Evolutionary conservation across 1,140 invertebrate species (phyloP).

Genomic region (Rhynchophorus ferrugineus): DNA sequence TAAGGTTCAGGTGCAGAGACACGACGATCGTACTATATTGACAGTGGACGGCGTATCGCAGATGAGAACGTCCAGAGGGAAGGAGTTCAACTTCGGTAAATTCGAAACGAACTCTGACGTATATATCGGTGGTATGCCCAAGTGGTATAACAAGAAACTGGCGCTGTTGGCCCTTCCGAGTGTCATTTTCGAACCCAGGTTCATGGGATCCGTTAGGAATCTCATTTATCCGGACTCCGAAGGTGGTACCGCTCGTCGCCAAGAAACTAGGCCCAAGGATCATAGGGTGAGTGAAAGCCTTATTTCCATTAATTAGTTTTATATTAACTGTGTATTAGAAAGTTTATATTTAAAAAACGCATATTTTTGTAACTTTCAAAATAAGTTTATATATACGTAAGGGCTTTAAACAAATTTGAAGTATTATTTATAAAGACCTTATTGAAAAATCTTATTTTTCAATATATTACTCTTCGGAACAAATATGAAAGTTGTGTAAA

Average conservation of each 20-base stretch:
- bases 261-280: slow-evolving; percentile 70
- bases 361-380: too few species aligned
- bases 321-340: too few species aligned
- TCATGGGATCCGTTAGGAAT: slow-evolving; percentile 76
- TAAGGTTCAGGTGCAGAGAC: slow-evolving; percentile 70
- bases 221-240: slow-evolving; percentile 77
- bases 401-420: too few species aligned
- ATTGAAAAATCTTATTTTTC: too few species aligned
- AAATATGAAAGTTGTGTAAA: too few species aligned
- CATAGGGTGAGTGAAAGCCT: slow-evolving; percentile 66
- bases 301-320: too few species aligned
- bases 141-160: slow-evolving; percentile 79
- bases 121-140: slow-evolving; percentile 85
- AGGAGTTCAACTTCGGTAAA: slow-evolving; percentile 80
- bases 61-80: slow-evolving; percentile 66
- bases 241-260: slow-evolving; percentile 58
- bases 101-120: slow-evolving; percentile 80
- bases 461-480: too few species aligned
- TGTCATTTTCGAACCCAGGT: slow-evolving; percentile 85
- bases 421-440: too few species aligned
- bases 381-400: too few species aligned
- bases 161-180: slow-evolving; percentile 75
- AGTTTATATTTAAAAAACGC: too few species aligned
- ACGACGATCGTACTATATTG: slow-evolving; percentile 69
- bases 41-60: slow-evolving; percentile 72